These are phyloP conservation scores for Thamnaconus septentrionalis DNA, from an alignment of 2,113 vertebrate genomes.

Conservation along the genomic window DNA sequence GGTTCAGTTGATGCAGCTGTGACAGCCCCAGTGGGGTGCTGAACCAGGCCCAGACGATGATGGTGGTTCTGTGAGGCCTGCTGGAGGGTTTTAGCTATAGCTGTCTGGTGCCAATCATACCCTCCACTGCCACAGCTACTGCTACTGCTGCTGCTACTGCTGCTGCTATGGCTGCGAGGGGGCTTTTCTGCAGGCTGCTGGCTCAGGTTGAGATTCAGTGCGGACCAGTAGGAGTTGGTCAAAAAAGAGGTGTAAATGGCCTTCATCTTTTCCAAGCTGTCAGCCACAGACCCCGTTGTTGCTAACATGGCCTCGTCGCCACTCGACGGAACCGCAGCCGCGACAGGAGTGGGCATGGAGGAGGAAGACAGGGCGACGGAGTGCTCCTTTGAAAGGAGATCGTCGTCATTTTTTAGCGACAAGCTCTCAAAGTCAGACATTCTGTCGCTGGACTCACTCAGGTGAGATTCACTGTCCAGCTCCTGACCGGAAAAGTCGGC, in stretches of 20 bases:
- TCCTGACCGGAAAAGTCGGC: slow-evolving; percentile 97
- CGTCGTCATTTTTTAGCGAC: slow-evolving; percentile 95
- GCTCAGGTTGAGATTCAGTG: slow-evolving; percentile 88
- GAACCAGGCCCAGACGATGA: slow-evolving; percentile 51
- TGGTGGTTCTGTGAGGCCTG: slow-evolving; percentile 91
- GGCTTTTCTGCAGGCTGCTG: slow-evolving; percentile 85
- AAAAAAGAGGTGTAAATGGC: slow-evolving; percentile 98
- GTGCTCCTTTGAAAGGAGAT: slow-evolving; percentile 84
- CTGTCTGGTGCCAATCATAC: slow-evolving; percentile 98
- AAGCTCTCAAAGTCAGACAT: slow-evolving; percentile 95
- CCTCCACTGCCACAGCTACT: slow-evolving; percentile 94
- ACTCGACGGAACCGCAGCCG: slow-evolving; percentile 37
- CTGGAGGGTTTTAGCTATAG: slow-evolving; percentile 94
- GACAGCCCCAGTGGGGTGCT: slow-evolving; percentile 53
- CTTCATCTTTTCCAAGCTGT: slow-evolving; percentile 99
- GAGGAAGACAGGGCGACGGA: slow-evolving; percentile 64
- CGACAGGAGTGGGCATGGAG: slow-evolving; percentile 54
- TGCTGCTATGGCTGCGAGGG: slow-evolving; percentile 87
- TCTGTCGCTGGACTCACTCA: slow-evolving; percentile 96
- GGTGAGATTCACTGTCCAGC: slow-evolving; percentile 96
- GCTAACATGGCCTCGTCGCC: slow-evolving; percentile 79
- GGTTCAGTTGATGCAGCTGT: slow-evolving; percentile 75
- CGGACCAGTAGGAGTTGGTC: slow-evolving; percentile 99
- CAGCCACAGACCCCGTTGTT: slow-evolving; percentile 75
- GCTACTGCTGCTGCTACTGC: slow-evolving; percentile 89